These are phyloP conservation scores for Cetonia aurata DNA, from an alignment of 2,888 invertebrate genomes.

Conservation along the genomic window DNA sequence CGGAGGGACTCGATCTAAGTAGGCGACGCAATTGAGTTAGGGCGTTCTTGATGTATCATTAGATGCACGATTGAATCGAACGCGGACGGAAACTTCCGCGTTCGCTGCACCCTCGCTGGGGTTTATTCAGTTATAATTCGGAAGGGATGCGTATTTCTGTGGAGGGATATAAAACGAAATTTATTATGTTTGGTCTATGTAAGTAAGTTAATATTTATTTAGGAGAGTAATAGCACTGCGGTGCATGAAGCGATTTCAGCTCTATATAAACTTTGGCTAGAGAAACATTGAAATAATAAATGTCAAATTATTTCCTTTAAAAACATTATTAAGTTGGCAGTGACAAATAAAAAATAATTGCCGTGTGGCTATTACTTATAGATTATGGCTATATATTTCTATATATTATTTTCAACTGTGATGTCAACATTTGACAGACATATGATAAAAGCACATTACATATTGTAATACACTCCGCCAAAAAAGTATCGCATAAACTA, in stretches of 20 bases:
- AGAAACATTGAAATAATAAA: not conserved
- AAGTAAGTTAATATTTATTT: constrained; percentile 27
- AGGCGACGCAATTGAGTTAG: constrained; percentile 55
- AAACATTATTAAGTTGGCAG: too few relatives aligned
- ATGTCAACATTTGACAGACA: too few relatives aligned
- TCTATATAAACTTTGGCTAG: not conserved
- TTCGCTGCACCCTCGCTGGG: constrained; percentile 8
- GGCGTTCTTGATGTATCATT: constrained; percentile 47
- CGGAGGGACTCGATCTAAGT: constrained; percentile 8
- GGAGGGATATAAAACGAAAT: constrained; percentile 20
- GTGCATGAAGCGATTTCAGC: not conserved
- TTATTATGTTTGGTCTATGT: constrained; percentile 33
- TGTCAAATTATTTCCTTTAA: not conserved
- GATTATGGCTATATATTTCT: too few relatives aligned
- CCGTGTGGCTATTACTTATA: too few relatives aligned
- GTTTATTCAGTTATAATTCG: not conserved
- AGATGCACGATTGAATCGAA: constrained; percentile 41
- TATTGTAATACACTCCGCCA: too few relatives aligned
- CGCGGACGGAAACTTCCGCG: constrained; percentile 24
- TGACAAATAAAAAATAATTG: too few relatives aligned
- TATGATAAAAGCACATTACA: too few relatives aligned
- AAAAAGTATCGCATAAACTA: too few relatives aligned
- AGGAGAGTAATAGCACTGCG: not conserved
- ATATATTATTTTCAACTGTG: too few relatives aligned
- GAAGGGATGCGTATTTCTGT: not conserved